Conservation (phyloP, 2,888 invertebrate species). For the Rhamphomyia laevipes region DNA sequence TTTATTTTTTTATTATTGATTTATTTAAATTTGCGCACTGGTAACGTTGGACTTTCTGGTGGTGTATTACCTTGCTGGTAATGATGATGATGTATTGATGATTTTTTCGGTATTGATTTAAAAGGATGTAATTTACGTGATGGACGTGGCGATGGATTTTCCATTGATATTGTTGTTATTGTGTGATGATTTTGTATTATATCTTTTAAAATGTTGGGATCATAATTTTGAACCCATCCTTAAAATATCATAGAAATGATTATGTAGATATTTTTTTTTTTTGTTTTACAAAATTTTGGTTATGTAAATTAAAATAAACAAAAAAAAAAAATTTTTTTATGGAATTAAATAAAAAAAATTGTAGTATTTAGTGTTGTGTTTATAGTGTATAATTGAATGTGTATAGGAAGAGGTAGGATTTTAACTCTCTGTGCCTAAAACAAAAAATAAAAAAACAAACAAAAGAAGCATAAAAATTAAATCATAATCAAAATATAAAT, state of each 20-base stretch:
- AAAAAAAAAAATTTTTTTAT: too few relatives aligned
- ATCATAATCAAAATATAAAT: too few relatives aligned
- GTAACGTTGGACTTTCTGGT: slow-evolving; percentile 35
- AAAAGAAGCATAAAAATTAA: too few relatives aligned
- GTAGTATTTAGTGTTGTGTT: too few relatives aligned
- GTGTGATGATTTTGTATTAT: slow-evolving; percentile 19
- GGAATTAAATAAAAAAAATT: too few relatives aligned
- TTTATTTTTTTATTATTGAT: background rate
- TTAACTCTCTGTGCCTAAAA: too few relatives aligned
- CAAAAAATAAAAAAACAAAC: too few relatives aligned
- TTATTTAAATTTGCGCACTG: slow-evolving; percentile 33
- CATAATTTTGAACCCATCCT: slow-evolving; percentile 36
- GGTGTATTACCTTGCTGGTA: slow-evolving; percentile 19
- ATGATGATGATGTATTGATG: slow-evolving; percentile 19
- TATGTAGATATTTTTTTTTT: background rate
- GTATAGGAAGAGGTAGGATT: too few relatives aligned
- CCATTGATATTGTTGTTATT: slow-evolving; percentile 15
- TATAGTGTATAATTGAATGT: too few relatives aligned
- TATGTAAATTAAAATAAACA: too few relatives aligned
- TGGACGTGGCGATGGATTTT: slow-evolving; percentile 29
- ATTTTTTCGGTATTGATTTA: slow-evolving; percentile 30
- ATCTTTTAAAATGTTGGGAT: slow-evolving; percentile 26
- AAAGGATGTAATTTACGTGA: slow-evolving; percentile 31
- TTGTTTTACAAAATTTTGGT: too few relatives aligned
- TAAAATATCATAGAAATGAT: slow-evolving; percentile 3